Conservation (phyloP, 2,888 invertebrate species). For the Caradrina kadenii region DNA sequence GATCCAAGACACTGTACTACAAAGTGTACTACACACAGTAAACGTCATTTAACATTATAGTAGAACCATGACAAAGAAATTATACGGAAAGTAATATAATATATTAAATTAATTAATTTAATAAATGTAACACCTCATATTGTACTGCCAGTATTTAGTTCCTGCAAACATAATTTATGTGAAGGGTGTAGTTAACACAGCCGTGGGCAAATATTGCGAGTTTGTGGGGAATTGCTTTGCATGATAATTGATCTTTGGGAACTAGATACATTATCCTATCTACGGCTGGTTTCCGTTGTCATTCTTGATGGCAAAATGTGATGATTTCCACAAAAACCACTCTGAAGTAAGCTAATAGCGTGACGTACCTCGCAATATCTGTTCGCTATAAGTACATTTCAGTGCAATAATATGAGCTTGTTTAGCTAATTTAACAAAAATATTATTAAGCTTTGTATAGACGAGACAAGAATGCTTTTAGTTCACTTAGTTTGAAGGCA, state of each 20-base stretch:
- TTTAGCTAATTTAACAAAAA: slow-evolving; percentile 42
- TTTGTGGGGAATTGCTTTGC: background rate
- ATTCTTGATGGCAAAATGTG: background rate
- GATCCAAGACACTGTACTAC: slow-evolving; percentile 99
- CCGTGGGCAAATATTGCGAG: slow-evolving; percentile 25
- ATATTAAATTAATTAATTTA: slow-evolving; percentile 58
- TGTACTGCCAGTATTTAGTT: slow-evolving; percentile 63
- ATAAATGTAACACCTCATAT: slow-evolving; percentile 46
- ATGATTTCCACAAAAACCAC: background rate
- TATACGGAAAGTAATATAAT: slow-evolving; percentile 57
- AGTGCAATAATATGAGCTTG: slow-evolving; percentile 66
- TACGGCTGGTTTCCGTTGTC: background rate
- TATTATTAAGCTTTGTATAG: slow-evolving; percentile 38
- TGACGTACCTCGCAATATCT: slow-evolving; percentile 20
- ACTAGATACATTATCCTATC: background rate
- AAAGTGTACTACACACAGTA: slow-evolving; percentile 98
- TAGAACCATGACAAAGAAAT: slow-evolving; percentile 74
- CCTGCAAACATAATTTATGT: slow-evolving; percentile 27
- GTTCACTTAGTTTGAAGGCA: slow-evolving; percentile 33
- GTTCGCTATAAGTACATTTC: slow-evolving; percentile 18
- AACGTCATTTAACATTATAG: slow-evolving; percentile 56
- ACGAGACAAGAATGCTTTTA: slow-evolving; percentile 33
- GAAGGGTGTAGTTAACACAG: slow-evolving; percentile 18
- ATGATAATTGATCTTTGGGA: background rate
- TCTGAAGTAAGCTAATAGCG: no score